These are phyloP conservation scores for Phoebastria nigripes DNA, from an alignment of 2,797 vertebrate genomes.

Conservation along the genomic window DNA sequence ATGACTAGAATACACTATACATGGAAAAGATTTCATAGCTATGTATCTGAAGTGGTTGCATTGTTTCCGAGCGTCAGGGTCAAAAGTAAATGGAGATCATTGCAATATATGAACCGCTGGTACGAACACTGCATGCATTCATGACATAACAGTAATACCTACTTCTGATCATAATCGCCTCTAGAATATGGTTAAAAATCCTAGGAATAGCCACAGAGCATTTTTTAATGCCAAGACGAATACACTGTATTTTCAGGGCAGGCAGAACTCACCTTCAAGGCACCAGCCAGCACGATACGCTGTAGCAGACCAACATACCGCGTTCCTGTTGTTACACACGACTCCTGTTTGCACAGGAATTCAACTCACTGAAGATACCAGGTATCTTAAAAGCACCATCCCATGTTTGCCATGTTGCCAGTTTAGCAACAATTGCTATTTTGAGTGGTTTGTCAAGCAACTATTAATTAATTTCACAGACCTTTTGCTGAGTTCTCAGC, in stretches of 20 bases:
- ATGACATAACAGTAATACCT: not conserved
- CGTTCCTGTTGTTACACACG: rapidly evolving
- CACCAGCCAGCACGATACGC: not conserved
- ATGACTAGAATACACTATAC: not conserved
- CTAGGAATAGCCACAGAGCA: not conserved
- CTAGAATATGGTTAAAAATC: not conserved
- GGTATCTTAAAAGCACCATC: not conserved
- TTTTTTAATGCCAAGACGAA: not conserved
- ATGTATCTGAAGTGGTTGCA: not conserved
- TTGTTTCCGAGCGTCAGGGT: not conserved
- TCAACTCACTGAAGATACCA: not conserved
- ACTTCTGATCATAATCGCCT: not conserved
- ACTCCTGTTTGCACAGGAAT: not conserved
- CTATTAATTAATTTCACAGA: not conserved
- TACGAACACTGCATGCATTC: not conserved
- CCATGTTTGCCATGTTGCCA: not conserved
- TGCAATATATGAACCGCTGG: rapidly evolving
- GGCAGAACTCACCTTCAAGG: not conserved
- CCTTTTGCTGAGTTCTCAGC: not conserved
- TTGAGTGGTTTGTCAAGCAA: not conserved
- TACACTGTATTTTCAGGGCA: not conserved
- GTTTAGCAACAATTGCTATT: not conserved
- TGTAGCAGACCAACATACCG: rapidly evolving
- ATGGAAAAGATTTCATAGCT: not conserved
- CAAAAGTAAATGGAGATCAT: not conserved